These are phyloP conservation scores for Acleris sparsana DNA, from an alignment of 2,888 invertebrate species.

Conservation along the genomic window DNA sequence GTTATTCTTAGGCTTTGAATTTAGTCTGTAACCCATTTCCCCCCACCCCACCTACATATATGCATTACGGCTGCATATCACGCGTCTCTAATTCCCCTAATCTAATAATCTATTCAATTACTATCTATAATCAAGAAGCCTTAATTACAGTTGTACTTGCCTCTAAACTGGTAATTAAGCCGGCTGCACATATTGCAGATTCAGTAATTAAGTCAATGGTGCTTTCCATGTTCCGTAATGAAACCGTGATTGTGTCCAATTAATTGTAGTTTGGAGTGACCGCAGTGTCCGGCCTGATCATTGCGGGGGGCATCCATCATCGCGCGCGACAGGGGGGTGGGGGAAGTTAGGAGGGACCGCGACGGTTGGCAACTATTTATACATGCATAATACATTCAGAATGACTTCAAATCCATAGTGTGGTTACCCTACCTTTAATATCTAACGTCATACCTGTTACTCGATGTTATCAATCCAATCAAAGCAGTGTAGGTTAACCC, in stretches of 20 bases:
- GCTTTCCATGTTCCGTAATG: conserved; percentile 7
- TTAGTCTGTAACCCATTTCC: too few species aligned
- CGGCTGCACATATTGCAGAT: conserved; percentile 13
- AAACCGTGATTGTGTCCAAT: conserved; percentile 13
- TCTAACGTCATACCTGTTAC: too few species aligned
- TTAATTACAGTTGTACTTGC: conserved; percentile 11
- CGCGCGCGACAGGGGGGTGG: conserved; percentile 38
- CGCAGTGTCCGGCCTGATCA: conserved; percentile 50
- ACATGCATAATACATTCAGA: too few species aligned
- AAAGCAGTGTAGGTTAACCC: too few species aligned
- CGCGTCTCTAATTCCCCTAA: not conserved
- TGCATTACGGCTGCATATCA: not conserved
- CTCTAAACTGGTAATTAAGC: conserved; percentile 8
- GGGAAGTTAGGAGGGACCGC: not conserved
- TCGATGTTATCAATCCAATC: too few species aligned
- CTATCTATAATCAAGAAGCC: conserved; percentile 13
- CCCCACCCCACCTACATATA: too few species aligned
- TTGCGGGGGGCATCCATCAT: conserved; percentile 54
- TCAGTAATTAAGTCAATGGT: conserved; percentile 16
- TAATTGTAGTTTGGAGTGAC: conserved; percentile 22
- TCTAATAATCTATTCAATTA: conserved; percentile 1
- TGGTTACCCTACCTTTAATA: too few species aligned
- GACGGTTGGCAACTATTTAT: not conserved
- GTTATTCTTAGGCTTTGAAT: too few species aligned
- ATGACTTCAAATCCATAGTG: too few species aligned